Evolutionary conservation across 2,113 vertebrate species (phyloP).

Genomic region (Dasyprocta punctata): DNA sequence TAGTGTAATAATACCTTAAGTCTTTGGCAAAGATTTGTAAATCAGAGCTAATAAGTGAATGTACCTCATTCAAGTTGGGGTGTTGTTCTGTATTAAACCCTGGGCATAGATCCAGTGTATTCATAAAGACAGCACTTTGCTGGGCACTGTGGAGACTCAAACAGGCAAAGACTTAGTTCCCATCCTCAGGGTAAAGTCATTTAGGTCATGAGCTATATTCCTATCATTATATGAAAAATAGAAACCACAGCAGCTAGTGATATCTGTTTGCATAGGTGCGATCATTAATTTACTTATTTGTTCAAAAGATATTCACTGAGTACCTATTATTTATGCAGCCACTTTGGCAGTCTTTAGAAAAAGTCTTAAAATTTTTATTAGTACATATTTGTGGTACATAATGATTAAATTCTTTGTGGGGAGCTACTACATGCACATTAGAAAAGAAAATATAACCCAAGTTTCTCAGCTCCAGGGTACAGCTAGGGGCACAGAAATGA

Average conservation of each 20-base stretch:
- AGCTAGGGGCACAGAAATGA: neutral
- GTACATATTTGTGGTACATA: neutral
- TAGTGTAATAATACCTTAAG: neutral
- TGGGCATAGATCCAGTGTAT: neutral
- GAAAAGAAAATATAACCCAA: conserved; percentile 12
- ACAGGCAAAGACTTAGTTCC: conserved; percentile 6
- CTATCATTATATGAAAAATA: neutral
- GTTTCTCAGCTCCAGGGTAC: neutral
- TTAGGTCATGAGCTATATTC: conserved; percentile 22
- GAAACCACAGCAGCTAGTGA: neutral
- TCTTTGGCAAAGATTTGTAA: conserved; percentile 30
- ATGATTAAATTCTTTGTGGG: neutral
- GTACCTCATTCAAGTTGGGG: conserved; percentile 41
- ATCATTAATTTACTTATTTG: conserved; percentile 19
- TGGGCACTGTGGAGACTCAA: neutral
- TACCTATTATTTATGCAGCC: neutral
- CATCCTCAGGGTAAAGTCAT: neutral
- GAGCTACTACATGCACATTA: neutral
- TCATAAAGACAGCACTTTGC: conserved; percentile 35
- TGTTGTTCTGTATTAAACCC: conserved; percentile 1
- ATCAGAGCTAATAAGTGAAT: conserved; percentile 45
- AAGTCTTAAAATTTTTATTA: neutral
- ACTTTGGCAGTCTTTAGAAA: neutral
- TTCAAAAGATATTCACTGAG: neutral
- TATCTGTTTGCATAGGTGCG: conserved; percentile 3